Percentiles rank a stretch among this genome's conserved stretches.
These are phyloP conservation scores for Sebastes paucispinis DNA, from an alignment of 2,797 vertebrate species.

Conservation along the genomic window DNA sequence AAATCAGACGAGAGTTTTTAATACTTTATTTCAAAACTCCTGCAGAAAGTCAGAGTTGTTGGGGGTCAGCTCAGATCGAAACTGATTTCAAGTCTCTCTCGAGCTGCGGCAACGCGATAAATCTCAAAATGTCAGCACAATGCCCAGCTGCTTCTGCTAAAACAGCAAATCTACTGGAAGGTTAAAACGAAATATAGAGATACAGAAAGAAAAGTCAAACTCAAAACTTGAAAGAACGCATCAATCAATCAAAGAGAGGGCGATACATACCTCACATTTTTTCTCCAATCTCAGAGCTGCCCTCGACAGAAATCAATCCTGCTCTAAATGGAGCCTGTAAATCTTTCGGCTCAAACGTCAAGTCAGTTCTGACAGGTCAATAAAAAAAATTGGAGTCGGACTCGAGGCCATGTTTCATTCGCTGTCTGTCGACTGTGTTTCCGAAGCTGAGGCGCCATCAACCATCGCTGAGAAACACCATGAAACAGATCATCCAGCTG, in stretches of 20 bases:
- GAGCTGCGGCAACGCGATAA: background rate
- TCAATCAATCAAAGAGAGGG: conserved; percentile 31
- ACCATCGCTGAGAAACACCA: background rate
- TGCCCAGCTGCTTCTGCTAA: background rate
- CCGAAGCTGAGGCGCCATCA: background rate
- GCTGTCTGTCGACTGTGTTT: background rate
- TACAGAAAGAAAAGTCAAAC: background rate
- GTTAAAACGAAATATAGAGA: background rate
- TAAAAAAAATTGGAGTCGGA: conserved; percentile 17
- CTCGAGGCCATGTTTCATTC: conserved; percentile 17
- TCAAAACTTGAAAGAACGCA: background rate
- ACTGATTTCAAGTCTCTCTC: background rate
- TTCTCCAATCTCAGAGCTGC: conserved; percentile 12
- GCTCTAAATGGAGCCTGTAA: conserved; percentile 55
- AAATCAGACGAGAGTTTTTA: background rate
- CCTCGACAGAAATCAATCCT: conserved; percentile 53
- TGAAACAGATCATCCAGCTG: background rate
- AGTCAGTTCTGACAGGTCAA: conserved; percentile 50
- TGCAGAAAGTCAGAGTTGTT: background rate
- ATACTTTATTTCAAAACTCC: background rate
- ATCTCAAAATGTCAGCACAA: background rate
- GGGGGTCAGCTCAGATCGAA: background rate
- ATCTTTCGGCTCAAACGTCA: conserved; percentile 49
- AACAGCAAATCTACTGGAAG: background rate
- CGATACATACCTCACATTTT: background rate